Base-by-base conservation (phyloP, 2,797 vertebrate genomes). In the Salmo trutta region DNA sequence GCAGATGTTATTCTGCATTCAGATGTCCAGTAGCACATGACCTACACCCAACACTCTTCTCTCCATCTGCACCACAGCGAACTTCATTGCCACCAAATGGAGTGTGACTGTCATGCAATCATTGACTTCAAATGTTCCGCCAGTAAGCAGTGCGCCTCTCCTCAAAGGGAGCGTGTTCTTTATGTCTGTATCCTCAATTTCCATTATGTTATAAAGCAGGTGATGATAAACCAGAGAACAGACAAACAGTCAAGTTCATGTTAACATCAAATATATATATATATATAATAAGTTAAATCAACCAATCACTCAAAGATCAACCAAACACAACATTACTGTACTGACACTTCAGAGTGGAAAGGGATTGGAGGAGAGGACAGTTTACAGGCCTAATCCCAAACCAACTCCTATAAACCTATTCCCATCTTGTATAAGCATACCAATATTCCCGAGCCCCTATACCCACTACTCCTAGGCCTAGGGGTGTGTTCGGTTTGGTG, bases 301-400 rank as follows among this genome's bases (percentile, higher is more conserved):
- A 24, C 21, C 59, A 62, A 62, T 64, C 19, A 47, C 41, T 12
- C 41, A 47, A 24, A 64, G 8, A 64, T 4, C 59, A 64, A 64
- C 14, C 72, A 83, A 86, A 84, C 75, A 88, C 82, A 10, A 82
- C 84, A 91, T 83, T 75, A 54, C 80, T 88, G 83, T 74, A 89
- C 76, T 79, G 84, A 88, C 78, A 85, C 75, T 78, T 82, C 68
- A 77, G 87, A 83, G 66, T 73, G 52, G 64, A 76, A 70, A 73
- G 81, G 69, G 72, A 81, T 77, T 64, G 77, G 56, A 78, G 72
- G 17, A 54, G 53, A 69, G 47, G 17, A 65, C 10, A 72, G 68
- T 71, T 16, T 51, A 67, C 41, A 81, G 71, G 75, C 75, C 27
- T 78, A 73, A 71, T 21, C 27, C 29, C 19, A 62, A 62, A 62